Evolutionary conservation across 1,140 invertebrate species (phyloP).

Genomic region (Trichonephila inaurata): DNA sequence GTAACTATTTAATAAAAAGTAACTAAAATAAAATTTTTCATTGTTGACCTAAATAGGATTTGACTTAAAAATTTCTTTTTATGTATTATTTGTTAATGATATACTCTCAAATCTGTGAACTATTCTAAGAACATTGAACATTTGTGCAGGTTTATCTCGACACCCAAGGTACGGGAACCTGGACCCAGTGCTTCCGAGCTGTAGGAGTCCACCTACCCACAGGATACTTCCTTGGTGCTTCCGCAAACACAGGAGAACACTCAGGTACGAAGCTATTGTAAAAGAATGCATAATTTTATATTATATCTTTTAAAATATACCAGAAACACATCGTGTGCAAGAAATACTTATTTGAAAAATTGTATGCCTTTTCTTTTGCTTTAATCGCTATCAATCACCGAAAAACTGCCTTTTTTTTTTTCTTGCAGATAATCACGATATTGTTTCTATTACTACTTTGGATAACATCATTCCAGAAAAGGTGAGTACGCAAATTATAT

Average conservation of each 20-base stretch:
- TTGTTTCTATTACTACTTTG: slow-evolving; percentile 25
- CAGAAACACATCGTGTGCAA: not conserved
- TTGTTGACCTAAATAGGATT: too few relatives aligned
- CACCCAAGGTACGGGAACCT: slow-evolving; percentile 13
- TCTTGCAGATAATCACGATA: slow-evolving; percentile 65
- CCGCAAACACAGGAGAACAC: slow-evolving; percentile 97
- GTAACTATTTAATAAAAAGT: too few relatives aligned
- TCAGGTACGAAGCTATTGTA: slow-evolving; percentile 80
- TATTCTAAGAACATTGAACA: not conserved
- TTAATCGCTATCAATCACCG: not conserved
- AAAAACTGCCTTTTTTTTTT: not conserved
- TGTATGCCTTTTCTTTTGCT: not conserved
- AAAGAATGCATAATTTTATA: not conserved
- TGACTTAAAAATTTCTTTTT: too few relatives aligned
- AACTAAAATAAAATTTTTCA: too few relatives aligned
- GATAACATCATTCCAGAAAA: slow-evolving; percentile 17
- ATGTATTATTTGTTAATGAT: too few relatives aligned
- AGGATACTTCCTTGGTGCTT: slow-evolving; percentile 96
- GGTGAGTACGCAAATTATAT: not conserved
- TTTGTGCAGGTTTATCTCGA: slow-evolving; percentile 54
- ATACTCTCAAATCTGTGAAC: too few relatives aligned
- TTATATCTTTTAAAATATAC: not conserved
- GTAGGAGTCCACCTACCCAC: slow-evolving; percentile 95
- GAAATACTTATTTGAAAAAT: not conserved
- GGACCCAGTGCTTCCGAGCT: slow-evolving; percentile 89